Evolutionary conservation across 2,797 vertebrate species (phyloP).

Genomic region (Etheostoma nigrum): DNA sequence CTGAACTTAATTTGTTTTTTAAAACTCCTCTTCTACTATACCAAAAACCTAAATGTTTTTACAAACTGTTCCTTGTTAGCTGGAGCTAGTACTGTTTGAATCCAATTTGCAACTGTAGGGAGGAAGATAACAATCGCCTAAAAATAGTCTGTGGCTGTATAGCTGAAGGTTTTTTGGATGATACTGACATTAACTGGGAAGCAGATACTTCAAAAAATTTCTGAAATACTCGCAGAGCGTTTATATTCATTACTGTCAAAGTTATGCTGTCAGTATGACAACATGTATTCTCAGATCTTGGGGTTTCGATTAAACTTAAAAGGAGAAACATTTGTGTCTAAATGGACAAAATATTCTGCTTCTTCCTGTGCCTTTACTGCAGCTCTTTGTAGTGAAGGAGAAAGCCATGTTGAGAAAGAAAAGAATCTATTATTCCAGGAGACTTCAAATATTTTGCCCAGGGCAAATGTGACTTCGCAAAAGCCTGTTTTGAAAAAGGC

Average conservation of each 20-base stretch:
- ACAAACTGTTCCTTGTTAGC: slow-evolving; percentile 8
- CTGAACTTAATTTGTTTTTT: background rate
- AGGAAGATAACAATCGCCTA: slow-evolving; percentile 15
- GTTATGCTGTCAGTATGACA: slow-evolving; percentile 18
- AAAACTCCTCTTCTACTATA: background rate
- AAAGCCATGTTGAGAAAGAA: slow-evolving; percentile 38
- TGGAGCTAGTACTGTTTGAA: slow-evolving; percentile 23
- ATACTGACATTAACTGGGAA: slow-evolving; percentile 4
- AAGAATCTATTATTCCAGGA: slow-evolving; percentile 74
- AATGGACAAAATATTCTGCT: slow-evolving; percentile 24
- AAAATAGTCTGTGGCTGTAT: slow-evolving; percentile 10
- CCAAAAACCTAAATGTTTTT: background rate
- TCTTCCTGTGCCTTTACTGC: slow-evolving; percentile 10
- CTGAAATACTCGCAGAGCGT: background rate
- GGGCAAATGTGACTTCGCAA: slow-evolving; percentile 73
- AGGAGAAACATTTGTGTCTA: slow-evolving; percentile 25
- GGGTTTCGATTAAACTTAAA: slow-evolving; percentile 11
- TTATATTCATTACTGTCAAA: slow-evolving; percentile 39
- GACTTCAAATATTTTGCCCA: slow-evolving; percentile 71
- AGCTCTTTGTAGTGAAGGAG: slow-evolving; percentile 41
- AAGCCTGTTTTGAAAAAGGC: slow-evolving; percentile 65
- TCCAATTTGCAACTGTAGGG: slow-evolving; percentile 8
- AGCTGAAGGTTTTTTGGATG: slow-evolving; percentile 16
- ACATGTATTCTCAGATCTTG: slow-evolving; percentile 13
- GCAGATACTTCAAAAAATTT: background rate